These are phyloP conservation scores for Helicoverpa armigera DNA, from an alignment of 1,140 invertebrate genomes.

Conservation along the genomic window DNA sequence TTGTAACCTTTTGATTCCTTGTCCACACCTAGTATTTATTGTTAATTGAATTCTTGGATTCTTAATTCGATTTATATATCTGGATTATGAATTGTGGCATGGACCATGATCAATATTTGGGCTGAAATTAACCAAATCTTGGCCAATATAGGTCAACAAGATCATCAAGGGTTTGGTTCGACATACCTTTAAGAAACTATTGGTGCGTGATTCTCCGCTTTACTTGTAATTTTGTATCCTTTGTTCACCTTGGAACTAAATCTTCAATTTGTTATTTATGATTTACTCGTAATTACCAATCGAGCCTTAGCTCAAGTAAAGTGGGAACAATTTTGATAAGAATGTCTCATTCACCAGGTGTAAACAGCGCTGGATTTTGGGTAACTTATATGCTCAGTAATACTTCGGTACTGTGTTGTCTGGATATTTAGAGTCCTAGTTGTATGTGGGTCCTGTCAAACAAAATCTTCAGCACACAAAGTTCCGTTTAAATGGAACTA, in stretches of 20 bases:
- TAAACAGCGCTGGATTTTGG: too few relatives aligned
- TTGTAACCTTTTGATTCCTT: not conserved
- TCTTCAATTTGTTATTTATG: not conserved
- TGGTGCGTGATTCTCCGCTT: not conserved
- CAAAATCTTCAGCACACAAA: conserved; percentile 33
- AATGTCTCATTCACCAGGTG: too few relatives aligned
- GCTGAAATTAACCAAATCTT: not conserved
- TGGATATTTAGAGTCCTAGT: not conserved
- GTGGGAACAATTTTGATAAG: too few relatives aligned
- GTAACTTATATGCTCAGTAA: too few relatives aligned
- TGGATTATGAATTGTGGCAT: not conserved
- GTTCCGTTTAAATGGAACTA: conserved; percentile 8
- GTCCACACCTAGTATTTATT: not conserved
- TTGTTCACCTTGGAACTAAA: not conserved
- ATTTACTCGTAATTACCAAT: not conserved
- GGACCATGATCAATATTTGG: not conserved
- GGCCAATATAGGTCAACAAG: not conserved
- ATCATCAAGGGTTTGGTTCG: not conserved
- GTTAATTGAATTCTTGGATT: not conserved
- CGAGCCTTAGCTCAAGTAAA: not conserved
- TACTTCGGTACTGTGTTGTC: not conserved
- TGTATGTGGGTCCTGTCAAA: conserved; percentile 8
- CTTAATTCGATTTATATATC: not conserved
- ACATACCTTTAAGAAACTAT: not conserved
- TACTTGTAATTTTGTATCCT: not conserved